Conservation (phyloP, 2,797 vertebrate species). For the Rhadinocentrus ornatus region DNA sequence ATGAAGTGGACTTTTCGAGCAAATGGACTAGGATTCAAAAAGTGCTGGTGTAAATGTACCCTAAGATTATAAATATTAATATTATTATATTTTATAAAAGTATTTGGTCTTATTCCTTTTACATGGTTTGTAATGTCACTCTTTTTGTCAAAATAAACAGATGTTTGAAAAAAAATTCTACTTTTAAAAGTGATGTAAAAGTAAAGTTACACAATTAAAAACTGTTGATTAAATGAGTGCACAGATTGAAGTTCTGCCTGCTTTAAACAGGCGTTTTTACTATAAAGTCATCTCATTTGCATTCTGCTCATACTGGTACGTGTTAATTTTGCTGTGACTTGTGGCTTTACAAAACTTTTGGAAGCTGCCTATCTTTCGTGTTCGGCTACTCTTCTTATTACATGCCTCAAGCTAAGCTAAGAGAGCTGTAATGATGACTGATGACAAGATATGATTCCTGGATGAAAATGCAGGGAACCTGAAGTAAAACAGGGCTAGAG, state of each 20-base stretch:
- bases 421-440: slow-evolving; percentile 74
- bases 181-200: not conserved
- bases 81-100: too few species aligned
- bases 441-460: slow-evolving; percentile 63
- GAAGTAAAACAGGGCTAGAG: slow-evolving; percentile 36
- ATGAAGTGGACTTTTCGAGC: too few species aligned
- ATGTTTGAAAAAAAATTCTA: too few species aligned
- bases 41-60: too few species aligned
- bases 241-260: slow-evolving; percentile 5
- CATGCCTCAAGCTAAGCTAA: slow-evolving; percentile 63
- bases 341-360: slow-evolving; percentile 54
- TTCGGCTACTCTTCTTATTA: slow-evolving; percentile 64
- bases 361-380: slow-evolving; percentile 55
- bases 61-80: too few species aligned
- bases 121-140: not conserved
- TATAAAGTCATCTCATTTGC: slow-evolving; percentile 53
- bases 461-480: slow-evolving; percentile 36
- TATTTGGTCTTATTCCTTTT: too few species aligned
- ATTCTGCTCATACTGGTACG: slow-evolving; percentile 44
- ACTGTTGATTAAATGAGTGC: not conserved
- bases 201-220: not conserved
- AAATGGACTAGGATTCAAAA: too few species aligned
- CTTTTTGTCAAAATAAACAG: not conserved
- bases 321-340: slow-evolving; percentile 39
- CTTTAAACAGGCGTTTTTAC: slow-evolving; percentile 20